Evolutionary conservation across 2,113 vertebrate species (phyloP).

Genomic region (Bettongia penicillata): DNA sequence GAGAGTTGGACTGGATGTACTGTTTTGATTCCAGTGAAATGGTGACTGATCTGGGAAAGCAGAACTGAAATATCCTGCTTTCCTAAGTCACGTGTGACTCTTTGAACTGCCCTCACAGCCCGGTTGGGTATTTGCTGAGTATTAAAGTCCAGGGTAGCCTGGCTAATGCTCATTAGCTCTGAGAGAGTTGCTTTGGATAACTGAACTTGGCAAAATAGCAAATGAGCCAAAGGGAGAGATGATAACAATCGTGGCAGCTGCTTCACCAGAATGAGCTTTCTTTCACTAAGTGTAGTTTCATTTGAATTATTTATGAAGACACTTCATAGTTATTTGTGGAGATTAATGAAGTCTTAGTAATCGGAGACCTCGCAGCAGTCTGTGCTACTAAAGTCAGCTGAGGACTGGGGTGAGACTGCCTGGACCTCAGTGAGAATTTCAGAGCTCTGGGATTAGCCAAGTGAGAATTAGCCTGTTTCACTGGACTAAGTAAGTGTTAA

Average conservation of each 20-base stretch:
- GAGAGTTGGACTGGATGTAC: not conserved
- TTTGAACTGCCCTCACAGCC: not conserved
- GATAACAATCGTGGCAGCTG: rapidly evolving
- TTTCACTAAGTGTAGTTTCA: not conserved
- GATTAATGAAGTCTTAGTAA: constrained; percentile 6
- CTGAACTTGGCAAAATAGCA: not conserved
- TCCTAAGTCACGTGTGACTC: not conserved
- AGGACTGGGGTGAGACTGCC: not conserved
- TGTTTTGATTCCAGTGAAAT: not conserved
- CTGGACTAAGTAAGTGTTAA: not conserved
- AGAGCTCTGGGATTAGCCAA: not conserved
- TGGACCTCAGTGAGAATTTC: not conserved
- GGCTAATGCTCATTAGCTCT: not conserved
- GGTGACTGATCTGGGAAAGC: not conserved
- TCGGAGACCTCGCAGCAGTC: not conserved
- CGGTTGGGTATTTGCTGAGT: not conserved
- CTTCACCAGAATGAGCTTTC: not conserved
- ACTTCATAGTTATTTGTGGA: constrained; percentile 32
- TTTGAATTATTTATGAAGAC: constrained; percentile 24
- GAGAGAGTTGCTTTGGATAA: not conserved
- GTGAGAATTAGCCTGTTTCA: not conserved
- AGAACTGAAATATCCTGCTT: not conserved
- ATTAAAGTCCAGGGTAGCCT: too few relatives aligned
- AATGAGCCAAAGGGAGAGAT: not conserved
- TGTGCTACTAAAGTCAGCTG: not conserved